Evolutionary conservation across 2,113 vertebrate genomes (phyloP).

Genomic region (Cisticola juncidis): DNA sequence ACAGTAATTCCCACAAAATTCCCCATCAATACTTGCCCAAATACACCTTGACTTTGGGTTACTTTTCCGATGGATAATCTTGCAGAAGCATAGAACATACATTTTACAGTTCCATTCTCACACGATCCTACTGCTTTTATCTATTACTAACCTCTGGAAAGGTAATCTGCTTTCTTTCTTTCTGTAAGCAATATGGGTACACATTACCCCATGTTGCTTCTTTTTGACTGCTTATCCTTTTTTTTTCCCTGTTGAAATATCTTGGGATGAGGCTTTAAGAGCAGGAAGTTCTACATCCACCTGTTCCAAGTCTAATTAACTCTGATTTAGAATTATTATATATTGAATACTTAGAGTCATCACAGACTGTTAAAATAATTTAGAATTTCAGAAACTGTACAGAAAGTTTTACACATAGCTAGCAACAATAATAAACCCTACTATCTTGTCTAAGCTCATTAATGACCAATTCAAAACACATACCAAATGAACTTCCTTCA

Average conservation of each 20-base stretch:
- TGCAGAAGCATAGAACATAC: neutral
- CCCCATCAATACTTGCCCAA: neutral
- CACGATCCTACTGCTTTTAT: neutral
- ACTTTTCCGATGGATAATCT: neutral
- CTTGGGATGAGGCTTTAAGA: neutral
- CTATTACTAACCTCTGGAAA: neutral
- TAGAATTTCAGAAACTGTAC: neutral
- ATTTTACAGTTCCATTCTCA: neutral
- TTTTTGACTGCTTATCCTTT: neutral
- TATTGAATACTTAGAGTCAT: neutral
- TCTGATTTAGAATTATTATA: neutral
- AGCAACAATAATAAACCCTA: neutral
- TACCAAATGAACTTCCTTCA: neutral
- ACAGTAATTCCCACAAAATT: neutral
- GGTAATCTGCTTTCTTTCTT: neutral
- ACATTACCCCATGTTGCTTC: neutral
- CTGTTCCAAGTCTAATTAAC: neutral
- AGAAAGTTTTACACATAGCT: rapidly evolving
- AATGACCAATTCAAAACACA: neutral
- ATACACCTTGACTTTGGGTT: neutral
- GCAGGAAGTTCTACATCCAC: neutral
- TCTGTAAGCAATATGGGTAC: neutral
- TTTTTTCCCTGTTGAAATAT: neutral
- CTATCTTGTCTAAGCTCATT: neutral
- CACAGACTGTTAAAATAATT: neutral